These are phyloP conservation scores for Gymnothorax javanicus DNA, from an alignment of 2,797 vertebrate species.

Conservation along the genomic window DNA sequence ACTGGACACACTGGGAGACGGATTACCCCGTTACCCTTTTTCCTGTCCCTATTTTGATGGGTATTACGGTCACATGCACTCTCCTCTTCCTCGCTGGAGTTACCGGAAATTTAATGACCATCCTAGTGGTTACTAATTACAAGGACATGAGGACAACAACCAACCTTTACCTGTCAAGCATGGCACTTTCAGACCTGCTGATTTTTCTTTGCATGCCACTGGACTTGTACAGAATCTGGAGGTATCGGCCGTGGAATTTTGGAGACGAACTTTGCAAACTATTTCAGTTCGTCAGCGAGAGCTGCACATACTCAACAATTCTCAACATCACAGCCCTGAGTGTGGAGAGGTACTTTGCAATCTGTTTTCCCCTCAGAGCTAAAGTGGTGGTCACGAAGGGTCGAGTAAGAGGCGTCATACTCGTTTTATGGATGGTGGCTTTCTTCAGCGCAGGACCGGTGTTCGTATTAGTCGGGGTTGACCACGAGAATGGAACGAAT, in stretches of 20 bases:
- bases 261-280: conserved; percentile 92
- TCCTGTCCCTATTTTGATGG: conserved; percentile 83
- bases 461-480: conserved; percentile 93
- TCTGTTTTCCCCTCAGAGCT: conserved; percentile 92
- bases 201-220: conserved; percentile 97
- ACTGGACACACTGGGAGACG: conserved; percentile 53
- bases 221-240: conserved; percentile 94
- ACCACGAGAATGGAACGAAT: conserved; percentile 80
- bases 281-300: conserved; percentile 94
- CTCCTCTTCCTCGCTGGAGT: conserved; percentile 87
- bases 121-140: conserved; percentile 89
- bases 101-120: conserved; percentile 89
- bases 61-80: conserved; percentile 83
- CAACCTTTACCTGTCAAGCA: conserved; percentile 95
- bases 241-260: conserved; percentile 92
- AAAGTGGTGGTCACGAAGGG: conserved; percentile 92
- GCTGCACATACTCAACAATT: conserved; percentile 95
- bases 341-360: conserved; percentile 92
- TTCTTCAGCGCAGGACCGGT: conserved; percentile 90
- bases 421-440: conserved; percentile 89
- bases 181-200: conserved; percentile 95
- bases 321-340: conserved; percentile 96
- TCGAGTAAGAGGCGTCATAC: conserved; percentile 86
- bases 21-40: conserved; percentile 75
- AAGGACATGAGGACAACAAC: conserved; percentile 95